Evolutionary conservation across 2,888 invertebrate genomes (phyloP).

Genomic region (Meta bourneti): DNA sequence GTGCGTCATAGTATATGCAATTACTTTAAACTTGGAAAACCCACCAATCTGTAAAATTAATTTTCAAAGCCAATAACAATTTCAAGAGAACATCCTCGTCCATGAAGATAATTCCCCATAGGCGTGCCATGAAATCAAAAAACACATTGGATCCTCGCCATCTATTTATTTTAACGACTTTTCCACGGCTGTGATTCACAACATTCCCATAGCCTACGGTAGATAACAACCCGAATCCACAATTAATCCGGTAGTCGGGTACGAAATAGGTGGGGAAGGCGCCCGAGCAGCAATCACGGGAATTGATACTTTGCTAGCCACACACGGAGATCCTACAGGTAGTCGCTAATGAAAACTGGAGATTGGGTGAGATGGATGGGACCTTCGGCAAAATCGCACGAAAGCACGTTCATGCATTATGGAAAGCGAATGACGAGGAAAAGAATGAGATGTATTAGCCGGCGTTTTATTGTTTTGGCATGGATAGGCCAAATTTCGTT

Average conservation of each 20-base stretch:
- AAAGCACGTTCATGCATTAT: slow-evolving; percentile 8
- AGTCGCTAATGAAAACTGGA: neutral
- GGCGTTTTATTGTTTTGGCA: no score
- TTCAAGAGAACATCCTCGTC: no score
- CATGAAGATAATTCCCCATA: neutral
- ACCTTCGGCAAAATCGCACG: no score
- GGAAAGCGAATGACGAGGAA: neutral
- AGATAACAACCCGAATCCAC: neutral
- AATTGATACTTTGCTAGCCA: neutral
- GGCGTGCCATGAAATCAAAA: slow-evolving; percentile 31
- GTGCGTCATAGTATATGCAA: no score
- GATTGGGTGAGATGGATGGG: slow-evolving; percentile 6
- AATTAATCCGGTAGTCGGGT: neutral
- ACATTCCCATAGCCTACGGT: neutral
- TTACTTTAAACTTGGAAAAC: no score
- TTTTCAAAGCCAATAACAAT: no score
- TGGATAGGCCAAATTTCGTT: no score
- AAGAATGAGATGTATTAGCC: neutral
- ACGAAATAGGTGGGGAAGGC: neutral
- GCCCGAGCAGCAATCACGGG: neutral
- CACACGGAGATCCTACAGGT: slow-evolving; percentile 11
- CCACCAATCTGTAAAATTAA: no score
- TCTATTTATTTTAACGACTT: slow-evolving; percentile 44
- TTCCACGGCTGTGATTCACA: neutral
- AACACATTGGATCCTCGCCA: slow-evolving; percentile 17